Evolutionary conservation across 2,888 invertebrate species (phyloP).

Genomic region (Caradrina kadenii): DNA sequence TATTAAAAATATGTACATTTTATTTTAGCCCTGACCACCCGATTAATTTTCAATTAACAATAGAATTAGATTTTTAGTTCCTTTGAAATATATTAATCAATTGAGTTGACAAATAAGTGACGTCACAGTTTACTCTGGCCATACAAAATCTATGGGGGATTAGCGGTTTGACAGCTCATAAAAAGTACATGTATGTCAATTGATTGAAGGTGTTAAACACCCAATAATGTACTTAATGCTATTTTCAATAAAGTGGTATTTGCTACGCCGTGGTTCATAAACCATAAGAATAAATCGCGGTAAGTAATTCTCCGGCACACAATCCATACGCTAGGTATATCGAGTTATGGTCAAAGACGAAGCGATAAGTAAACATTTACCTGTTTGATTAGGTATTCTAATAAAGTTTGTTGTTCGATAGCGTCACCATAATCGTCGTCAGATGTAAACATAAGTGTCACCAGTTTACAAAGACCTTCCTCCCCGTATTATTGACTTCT

Average conservation of each 20-base stretch:
- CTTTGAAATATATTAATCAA: too few species aligned
- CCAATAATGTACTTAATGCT: neutral
- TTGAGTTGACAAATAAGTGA: too few species aligned
- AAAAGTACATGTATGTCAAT: too few species aligned
- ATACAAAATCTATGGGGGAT: too few species aligned
- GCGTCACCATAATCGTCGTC: conserved; percentile 43
- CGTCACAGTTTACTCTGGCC: too few species aligned
- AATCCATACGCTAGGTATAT: neutral
- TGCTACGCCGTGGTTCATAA: conserved; percentile 3
- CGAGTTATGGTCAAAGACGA: conserved; percentile 23
- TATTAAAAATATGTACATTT: too few species aligned
- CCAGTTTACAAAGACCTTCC: conserved; percentile 64
- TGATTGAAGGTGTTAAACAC: too few species aligned
- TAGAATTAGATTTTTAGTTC: too few species aligned
- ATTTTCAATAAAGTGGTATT: conserved; percentile 6
- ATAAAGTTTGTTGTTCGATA: conserved; percentile 64
- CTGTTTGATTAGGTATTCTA: conserved; percentile 67
- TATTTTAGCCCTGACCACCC: too few species aligned
- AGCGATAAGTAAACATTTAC: conserved; percentile 35
- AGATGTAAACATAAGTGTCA: conserved; percentile 57
- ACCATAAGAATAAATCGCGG: neutral
- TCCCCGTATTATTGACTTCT: conserved; percentile 33
- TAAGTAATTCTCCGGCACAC: conserved; percentile 3
- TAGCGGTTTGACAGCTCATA: too few species aligned
- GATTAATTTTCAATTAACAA: too few species aligned